Percentiles rank a stretch among this genome's conserved stretches.
These are phyloP conservation scores for Romanogobio albipinnatus DNA, from an alignment of 2,113 vertebrate species.

Conservation along the genomic window DNA sequence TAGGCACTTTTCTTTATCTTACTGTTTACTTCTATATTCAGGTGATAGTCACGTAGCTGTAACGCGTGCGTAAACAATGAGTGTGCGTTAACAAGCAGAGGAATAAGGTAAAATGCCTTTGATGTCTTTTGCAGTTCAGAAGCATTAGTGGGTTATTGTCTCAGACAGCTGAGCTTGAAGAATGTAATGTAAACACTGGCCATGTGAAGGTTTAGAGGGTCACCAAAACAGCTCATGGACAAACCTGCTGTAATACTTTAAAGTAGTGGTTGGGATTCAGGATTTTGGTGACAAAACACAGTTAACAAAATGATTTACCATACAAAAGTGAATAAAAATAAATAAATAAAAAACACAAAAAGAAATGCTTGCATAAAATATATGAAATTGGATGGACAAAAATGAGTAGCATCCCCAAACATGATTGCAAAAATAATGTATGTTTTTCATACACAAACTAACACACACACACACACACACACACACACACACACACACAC, in stretches of 20 bases:
- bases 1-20: constrained; percentile 68
- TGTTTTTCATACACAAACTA: no score
- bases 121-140: constrained; percentile 28
- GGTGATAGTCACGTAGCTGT: constrained; percentile 20
- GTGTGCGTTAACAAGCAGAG: constrained; percentile 3
- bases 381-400: no score
- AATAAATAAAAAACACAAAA: no score
- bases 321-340: no score
- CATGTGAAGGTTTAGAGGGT: not conserved
- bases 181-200: constrained; percentile 42
- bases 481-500: no score
- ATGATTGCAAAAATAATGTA: no score
- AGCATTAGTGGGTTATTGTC: constrained; percentile 27
- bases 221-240: not conserved
- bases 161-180: constrained; percentile 48
- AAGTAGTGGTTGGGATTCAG: not conserved
- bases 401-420: no score
- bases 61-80: not conserved
- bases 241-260: not conserved
- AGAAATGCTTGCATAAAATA: no score
- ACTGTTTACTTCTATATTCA: constrained; percentile 60
- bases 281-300: not conserved
- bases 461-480: no score
- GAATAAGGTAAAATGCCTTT: constrained; percentile 30
- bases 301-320: not conserved